phyloP scores from a whole-genome alignment of 2,888 invertebrate species.

The Heteromyza rotundicornis region DNA sequence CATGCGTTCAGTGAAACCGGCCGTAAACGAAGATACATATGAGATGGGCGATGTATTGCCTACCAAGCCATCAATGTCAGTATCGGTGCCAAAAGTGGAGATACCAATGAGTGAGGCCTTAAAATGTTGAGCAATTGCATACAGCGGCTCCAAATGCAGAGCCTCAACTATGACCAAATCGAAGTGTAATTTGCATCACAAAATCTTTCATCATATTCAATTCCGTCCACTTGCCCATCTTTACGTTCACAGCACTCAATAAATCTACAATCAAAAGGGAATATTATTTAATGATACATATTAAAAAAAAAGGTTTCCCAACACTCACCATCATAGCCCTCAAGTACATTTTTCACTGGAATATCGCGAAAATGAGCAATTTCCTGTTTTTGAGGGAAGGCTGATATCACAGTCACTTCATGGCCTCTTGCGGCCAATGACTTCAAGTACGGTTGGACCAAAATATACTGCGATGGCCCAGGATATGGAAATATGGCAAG shows the following conservation, averaged over 20 bases:
- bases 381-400: slow-evolving; percentile 33
- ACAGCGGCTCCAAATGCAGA: slow-evolving; percentile 53
- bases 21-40: slow-evolving; percentile 44
- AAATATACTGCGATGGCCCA: background rate
- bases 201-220: slow-evolving; percentile 32
- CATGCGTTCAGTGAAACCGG: slow-evolving; percentile 56
- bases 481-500: background rate
- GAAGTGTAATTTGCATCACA: slow-evolving; percentile 35
- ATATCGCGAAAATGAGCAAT: slow-evolving; percentile 34
- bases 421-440: slow-evolving; percentile 45
- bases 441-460: slow-evolving; percentile 13
- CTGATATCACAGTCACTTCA: slow-evolving; percentile 40
- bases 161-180: slow-evolving; percentile 56
- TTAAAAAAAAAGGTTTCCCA: no score
- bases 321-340: background rate
- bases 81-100: slow-evolving; percentile 48
- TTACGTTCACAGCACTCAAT: no score
- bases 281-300: no score
- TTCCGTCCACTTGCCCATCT: slow-evolving; percentile 36
- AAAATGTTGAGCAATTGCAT: slow-evolving; percentile 51
- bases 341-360: background rate
- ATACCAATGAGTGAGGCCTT: slow-evolving; percentile 52
- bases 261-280: no score
- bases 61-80: slow-evolving; percentile 47
- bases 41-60: slow-evolving; percentile 54